phyloP scores from a whole-genome alignment of 2,888 invertebrate genomes.

The Callyntrura guangdongensis region DNA sequence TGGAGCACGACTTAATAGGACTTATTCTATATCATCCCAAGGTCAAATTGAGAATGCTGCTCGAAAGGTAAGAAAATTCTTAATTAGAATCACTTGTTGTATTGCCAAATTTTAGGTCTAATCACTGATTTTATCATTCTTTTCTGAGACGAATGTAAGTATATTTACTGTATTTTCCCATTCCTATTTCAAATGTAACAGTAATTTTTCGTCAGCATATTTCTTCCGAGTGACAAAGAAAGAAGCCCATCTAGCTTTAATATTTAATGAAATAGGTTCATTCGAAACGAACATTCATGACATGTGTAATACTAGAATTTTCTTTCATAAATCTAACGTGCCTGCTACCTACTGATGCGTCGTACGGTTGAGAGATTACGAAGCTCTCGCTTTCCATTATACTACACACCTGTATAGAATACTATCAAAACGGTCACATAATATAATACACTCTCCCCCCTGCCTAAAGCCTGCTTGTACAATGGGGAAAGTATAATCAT shows the following conservation, averaged over 20 bases:
- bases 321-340: too few species aligned
- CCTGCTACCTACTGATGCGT: not conserved
- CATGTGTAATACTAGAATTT: not conserved
- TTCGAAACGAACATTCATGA: not conserved
- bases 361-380: not conserved
- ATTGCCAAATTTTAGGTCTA: not conserved
- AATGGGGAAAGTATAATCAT: slow-evolving; percentile 46
- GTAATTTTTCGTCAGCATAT: not conserved
- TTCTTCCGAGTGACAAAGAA: too few species aligned
- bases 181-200: too few species aligned
- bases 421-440: too few species aligned
- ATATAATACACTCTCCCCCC: too few species aligned
- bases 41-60: slow-evolving; percentile 93
- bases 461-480: too few species aligned
- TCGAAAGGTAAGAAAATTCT: slow-evolving; percentile 86
- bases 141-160: not conserved
- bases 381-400: too few species aligned
- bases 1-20: slow-evolving; percentile 89
- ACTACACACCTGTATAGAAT: too few species aligned
- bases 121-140: not conserved
- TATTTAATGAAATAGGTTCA: too few species aligned
- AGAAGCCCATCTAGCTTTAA: too few species aligned
- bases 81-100: slow-evolving; percentile 50
- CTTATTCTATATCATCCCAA: slow-evolving; percentile 93
- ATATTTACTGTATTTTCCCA: too few species aligned